Evolutionary conservation across 2,888 invertebrate genomes (phyloP).

Genomic region (Phengaris alcon): DNA sequence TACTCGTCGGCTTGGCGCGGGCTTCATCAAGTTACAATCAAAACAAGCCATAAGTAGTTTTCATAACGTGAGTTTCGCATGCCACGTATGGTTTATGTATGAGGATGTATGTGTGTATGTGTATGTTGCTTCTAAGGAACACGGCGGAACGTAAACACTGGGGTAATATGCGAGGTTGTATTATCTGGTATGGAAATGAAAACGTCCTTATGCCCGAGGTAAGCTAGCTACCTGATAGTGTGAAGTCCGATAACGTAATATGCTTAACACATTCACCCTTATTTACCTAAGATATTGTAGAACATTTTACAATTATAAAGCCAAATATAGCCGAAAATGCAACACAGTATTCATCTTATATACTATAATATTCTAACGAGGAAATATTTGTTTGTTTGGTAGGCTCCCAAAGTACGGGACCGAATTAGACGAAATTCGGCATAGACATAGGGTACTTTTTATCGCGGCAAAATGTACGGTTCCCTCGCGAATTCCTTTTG

Average conservation of each 20-base stretch:
- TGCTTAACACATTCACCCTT: neutral
- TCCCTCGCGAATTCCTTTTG: no score
- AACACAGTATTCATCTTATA: no score
- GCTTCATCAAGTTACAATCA: neutral
- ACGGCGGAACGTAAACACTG: slow-evolving; percentile 3
- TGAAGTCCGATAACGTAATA: slow-evolving; percentile 31
- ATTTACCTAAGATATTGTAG: neutral
- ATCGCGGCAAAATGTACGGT: no score
- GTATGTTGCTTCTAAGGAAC: slow-evolving; percentile 13
- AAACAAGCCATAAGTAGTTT: slow-evolving; percentile 3
- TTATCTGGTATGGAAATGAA: slow-evolving; percentile 39
- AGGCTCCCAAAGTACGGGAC: no score
- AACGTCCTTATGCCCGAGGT: slow-evolving; percentile 36
- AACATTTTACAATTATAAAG: neutral
- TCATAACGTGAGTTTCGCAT: neutral
- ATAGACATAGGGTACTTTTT: no score
- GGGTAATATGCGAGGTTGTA: slow-evolving; percentile 28
- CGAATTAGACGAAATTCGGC: no score
- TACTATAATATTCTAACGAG: no score
- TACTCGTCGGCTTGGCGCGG: neutral
- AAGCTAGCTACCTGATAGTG: slow-evolving; percentile 35
- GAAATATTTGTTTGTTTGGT: no score
- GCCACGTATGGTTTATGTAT: slow-evolving; percentile 8
- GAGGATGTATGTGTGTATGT: neutral
- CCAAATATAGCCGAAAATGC: no score